A percentile compares a stretch with the other conserved stretches of the same genome.
Conservation (phyloP, 2,113 vertebrate species). For the Chaetorhynchus papuensis region DNA sequence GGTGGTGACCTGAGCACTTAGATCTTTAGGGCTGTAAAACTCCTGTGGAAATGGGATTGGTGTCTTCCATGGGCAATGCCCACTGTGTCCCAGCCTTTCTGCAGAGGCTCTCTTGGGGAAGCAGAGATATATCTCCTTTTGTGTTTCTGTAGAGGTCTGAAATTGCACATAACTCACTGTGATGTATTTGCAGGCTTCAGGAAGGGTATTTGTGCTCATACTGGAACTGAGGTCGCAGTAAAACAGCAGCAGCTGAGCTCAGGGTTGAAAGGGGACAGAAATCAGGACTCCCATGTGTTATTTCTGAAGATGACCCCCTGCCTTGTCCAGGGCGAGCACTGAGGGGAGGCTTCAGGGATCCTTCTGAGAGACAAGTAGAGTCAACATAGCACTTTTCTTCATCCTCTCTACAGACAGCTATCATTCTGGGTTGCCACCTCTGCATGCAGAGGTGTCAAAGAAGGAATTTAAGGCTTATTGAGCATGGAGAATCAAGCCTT, state of each 20-base stretch:
- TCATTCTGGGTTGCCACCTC: neutral
- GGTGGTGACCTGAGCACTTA: neutral
- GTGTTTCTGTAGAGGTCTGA: neutral
- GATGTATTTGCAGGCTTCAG: neutral
- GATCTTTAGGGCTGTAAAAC: neutral
- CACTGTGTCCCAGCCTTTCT: rapidly evolving
- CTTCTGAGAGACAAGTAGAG: neutral
- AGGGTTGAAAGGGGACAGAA: neutral
- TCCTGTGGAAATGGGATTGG: neutral
- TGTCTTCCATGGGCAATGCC: neutral
- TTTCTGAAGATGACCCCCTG: neutral
- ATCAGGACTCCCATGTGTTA: rapidly evolving
- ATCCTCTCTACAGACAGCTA: neutral
- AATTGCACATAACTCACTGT: neutral
- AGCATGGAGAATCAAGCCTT: neutral
- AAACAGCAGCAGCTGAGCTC: neutral
- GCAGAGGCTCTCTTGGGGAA: neutral
- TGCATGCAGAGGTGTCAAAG: neutral
- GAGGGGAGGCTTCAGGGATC: neutral
- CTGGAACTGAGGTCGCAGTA: neutral
- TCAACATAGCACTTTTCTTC: neutral
- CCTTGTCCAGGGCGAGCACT: neutral
- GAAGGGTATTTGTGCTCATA: neutral
- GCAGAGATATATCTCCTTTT: neutral
- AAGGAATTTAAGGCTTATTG: neutral